These are phyloP conservation scores for Dorcus hopei DNA, from an alignment of 2,888 invertebrate genomes.

Conservation along the genomic window DNA sequence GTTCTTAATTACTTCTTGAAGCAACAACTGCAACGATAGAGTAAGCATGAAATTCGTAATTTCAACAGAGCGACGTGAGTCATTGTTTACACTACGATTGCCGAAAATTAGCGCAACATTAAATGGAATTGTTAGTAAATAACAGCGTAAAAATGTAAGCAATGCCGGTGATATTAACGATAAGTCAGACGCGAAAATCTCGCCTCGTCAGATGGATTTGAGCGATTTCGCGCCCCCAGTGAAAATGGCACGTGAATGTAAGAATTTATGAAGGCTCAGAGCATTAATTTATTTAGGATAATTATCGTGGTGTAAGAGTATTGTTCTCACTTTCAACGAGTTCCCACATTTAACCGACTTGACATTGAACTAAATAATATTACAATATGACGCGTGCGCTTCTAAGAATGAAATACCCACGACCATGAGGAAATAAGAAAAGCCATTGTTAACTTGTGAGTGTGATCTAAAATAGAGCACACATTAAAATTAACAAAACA, in stretches of 20 bases:
- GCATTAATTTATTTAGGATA: too few relatives aligned
- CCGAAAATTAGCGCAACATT: too few relatives aligned
- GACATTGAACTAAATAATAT: slow-evolving; percentile 48
- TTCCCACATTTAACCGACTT: slow-evolving; percentile 44
- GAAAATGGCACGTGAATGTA: too few relatives aligned
- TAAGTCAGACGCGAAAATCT: neutral
- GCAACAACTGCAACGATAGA: slow-evolving; percentile 6
- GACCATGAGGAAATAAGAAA: slow-evolving; percentile 26
- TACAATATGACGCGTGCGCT: slow-evolving; percentile 37
- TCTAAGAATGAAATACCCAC: slow-evolving; percentile 30
- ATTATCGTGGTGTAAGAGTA: slow-evolving; percentile 15
- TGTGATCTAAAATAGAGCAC: slow-evolving; percentile 4
- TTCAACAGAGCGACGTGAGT: neutral
- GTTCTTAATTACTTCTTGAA: slow-evolving; percentile 12
- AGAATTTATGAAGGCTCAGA: too few relatives aligned
- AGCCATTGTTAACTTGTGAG: slow-evolving; percentile 21
- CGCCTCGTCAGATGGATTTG: too few relatives aligned
- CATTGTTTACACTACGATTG: neutral
- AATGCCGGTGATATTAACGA: neutral
- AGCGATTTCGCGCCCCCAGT: too few relatives aligned
- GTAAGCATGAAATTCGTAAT: slow-evolving; percentile 10
- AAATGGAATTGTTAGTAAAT: too few relatives aligned
- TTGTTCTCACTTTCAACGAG: slow-evolving; percentile 45
- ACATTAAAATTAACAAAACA: neutral
- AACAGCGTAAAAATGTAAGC: too few relatives aligned